Conservation (phyloP, 2,113 vertebrate genomes). For the Hippocampus guttulatus region DNA sequence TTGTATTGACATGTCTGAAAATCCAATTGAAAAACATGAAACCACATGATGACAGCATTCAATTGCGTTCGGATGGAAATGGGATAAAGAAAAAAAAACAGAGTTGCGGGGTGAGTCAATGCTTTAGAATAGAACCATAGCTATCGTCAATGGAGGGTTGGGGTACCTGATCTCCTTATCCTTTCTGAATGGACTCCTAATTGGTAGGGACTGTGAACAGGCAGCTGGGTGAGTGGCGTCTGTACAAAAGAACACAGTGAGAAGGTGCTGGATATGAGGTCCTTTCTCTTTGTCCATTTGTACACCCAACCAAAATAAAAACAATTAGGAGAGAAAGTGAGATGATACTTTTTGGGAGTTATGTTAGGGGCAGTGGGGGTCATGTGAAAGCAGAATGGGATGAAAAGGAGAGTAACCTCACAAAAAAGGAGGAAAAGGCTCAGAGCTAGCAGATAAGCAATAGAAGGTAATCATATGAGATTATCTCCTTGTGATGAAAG, state of each 20-base stretch:
- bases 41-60: no score
- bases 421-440: slow-evolving; percentile 38
- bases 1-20: no score
- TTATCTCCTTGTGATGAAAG: slow-evolving; percentile 64
- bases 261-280: slow-evolving; percentile 29
- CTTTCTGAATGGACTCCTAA: slow-evolving; percentile 86
- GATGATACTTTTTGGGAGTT: slow-evolving; percentile 2
- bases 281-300: slow-evolving; percentile 53
- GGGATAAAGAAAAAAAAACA: not conserved
- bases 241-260: slow-evolving; percentile 63
- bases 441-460: slow-evolving; percentile 59
- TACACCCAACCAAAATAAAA: slow-evolving; percentile 13
- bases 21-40: no score
- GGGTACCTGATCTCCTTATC: slow-evolving; percentile 47
- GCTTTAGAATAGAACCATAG: slow-evolving; percentile 24
- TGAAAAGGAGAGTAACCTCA: slow-evolving; percentile 58
- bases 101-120: not conserved
- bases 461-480: slow-evolving; percentile 67
- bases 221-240: slow-evolving; percentile 82
- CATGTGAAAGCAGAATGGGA: slow-evolving; percentile 50
- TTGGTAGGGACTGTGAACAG: slow-evolving; percentile 80
- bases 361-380: slow-evolving; percentile 10
- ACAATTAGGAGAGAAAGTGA: slow-evolving; percentile 31
- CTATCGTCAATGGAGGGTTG: slow-evolving; percentile 12
- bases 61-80: not conserved